These are phyloP conservation scores for Malurus elegans DNA, from an alignment of 2,113 vertebrate species.

Conservation along the genomic window DNA sequence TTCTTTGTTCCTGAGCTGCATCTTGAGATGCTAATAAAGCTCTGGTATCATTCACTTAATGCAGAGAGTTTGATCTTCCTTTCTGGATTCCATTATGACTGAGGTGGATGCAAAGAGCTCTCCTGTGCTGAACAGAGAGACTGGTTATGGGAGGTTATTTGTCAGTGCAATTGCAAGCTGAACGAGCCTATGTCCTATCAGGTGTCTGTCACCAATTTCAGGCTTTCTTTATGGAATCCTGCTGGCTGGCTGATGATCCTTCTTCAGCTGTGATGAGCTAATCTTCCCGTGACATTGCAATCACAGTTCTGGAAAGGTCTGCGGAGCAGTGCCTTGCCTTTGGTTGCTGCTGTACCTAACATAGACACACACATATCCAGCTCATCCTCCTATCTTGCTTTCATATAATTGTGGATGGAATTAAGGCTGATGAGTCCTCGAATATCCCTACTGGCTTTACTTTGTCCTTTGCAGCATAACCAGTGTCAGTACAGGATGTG, in stretches of 20 bases:
- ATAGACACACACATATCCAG: background rate
- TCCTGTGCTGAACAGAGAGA: background rate
- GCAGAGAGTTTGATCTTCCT: conserved; percentile 21
- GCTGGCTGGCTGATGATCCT: conserved; percentile 45
- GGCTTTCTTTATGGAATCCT: conserved; percentile 29
- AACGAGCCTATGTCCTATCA: background rate
- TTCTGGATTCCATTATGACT: conserved; percentile 30
- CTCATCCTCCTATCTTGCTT: background rate
- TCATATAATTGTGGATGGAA: background rate
- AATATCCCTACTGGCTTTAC: background rate
- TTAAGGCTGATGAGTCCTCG: background rate
- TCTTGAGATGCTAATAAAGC: conserved; percentile 55
- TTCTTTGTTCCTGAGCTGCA: conserved; percentile 64
- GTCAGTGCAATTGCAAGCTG: background rate
- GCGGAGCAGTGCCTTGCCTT: background rate
- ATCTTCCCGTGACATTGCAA: background rate
- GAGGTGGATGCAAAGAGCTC: conserved; percentile 28
- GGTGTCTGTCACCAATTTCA: conserved; percentile 31
- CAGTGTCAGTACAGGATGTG: background rate
- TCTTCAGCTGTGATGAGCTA: conserved; percentile 11
- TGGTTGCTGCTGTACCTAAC: background rate
- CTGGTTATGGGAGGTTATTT: conserved; percentile 8
- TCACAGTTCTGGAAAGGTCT: background rate
- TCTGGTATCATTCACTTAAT: background rate
- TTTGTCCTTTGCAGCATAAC: background rate